Conservation (phyloP, 2,797 vertebrate genomes). For the Kryptolebias ocellatus region DNA sequence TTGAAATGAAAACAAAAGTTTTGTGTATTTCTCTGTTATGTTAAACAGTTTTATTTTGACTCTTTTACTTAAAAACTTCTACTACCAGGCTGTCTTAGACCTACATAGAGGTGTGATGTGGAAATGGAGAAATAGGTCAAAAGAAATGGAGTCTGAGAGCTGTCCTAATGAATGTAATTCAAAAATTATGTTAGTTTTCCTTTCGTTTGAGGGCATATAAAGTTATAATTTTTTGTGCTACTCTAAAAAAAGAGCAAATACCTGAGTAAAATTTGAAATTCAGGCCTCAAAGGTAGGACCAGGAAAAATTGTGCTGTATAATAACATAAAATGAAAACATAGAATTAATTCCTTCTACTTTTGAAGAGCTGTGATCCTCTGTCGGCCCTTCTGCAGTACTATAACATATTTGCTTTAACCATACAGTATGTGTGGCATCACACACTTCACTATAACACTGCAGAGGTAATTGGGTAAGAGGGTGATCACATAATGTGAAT, state of each 20-base stretch:
- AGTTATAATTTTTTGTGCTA: neutral
- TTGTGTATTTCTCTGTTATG: neutral
- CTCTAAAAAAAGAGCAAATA: neutral
- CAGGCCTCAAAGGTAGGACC: neutral
- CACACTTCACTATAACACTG: slow-evolving; percentile 48
- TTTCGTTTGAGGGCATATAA: slow-evolving; percentile 15
- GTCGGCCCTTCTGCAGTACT: slow-evolving; percentile 31
- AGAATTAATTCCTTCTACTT: slow-evolving; percentile 3
- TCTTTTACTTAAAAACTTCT: slow-evolving; percentile 13
- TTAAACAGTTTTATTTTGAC: slow-evolving; percentile 9
- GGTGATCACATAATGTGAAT: slow-evolving; percentile 59
- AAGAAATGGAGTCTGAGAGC: slow-evolving; percentile 58
- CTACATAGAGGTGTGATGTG: slow-evolving; percentile 66
- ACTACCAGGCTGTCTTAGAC: slow-evolving; percentile 60
- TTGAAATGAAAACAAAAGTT: too few species aligned
- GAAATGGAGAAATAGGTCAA: slow-evolving; percentile 76
- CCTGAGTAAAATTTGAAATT: neutral
- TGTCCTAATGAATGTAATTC: slow-evolving; percentile 31
- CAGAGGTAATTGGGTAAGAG: slow-evolving; percentile 59
- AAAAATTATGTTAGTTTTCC: slow-evolving; percentile 22
- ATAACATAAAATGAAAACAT: neutral
- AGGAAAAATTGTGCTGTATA: neutral
- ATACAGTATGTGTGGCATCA: slow-evolving; percentile 64
- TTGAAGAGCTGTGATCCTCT: neutral
- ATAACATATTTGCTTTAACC: slow-evolving; percentile 48